Percentiles rank a stretch among this genome's conserved stretches.
Conservation (phyloP, 2,113 vertebrate species). For the Trachemys scripta region DNA sequence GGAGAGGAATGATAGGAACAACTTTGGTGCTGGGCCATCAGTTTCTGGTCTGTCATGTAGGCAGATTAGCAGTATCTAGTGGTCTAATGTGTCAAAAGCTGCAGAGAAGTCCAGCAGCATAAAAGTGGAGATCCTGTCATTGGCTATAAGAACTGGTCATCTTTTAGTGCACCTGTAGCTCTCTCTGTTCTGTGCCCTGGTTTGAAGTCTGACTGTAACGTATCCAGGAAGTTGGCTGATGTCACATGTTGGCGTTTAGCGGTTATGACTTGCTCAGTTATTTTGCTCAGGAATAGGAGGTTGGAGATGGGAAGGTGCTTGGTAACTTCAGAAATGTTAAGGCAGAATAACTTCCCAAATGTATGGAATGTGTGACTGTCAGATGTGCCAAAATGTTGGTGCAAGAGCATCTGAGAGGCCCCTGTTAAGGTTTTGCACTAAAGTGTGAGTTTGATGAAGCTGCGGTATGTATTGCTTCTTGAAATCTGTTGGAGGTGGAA, state of each 20-base stretch:
- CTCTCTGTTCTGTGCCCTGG: neutral
- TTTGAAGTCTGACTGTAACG: neutral
- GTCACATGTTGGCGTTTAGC: neutral
- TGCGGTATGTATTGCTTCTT: neutral
- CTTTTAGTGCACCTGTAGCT: neutral
- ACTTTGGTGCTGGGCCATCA: neutral
- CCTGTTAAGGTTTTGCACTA: neutral
- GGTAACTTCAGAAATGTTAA: neutral
- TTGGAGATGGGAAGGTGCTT: neutral
- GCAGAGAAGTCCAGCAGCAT: neutral
- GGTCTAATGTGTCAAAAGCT: neutral
- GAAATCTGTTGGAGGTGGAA: neutral
- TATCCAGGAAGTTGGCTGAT: neutral
- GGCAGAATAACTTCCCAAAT: neutral
- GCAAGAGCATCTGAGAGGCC: neutral
- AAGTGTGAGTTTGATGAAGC: neutral
- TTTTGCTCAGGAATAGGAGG: neutral
- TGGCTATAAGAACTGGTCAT: neutral
- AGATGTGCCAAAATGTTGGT: neutral
- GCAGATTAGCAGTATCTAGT: neutral
- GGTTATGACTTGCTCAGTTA: neutral
- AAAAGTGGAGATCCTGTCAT: neutral
- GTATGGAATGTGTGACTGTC: neutral
- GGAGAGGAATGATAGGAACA: neutral
- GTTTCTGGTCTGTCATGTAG: neutral